A percentile compares a stretch with the other conserved stretches of the same genome.
Evolutionary conservation across 2,113 vertebrate genomes (phyloP).

Genomic region (Natator depressus): DNA sequence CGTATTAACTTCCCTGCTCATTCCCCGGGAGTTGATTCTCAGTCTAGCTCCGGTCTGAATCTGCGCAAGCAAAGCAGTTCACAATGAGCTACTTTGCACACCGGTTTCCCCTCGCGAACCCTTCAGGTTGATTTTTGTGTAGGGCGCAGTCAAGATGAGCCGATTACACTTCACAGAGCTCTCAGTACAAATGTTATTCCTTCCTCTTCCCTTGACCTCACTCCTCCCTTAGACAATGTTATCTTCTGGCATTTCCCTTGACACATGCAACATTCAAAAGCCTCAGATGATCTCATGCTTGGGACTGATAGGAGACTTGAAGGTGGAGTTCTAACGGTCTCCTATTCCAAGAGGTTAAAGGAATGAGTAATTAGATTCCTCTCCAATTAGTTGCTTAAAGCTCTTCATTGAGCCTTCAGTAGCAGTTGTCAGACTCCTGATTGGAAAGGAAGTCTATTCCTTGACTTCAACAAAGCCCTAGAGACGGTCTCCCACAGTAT

Average conservation of each 20-base stretch:
- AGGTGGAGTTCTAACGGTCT: not conserved
- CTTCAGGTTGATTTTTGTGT: constrained; percentile 30
- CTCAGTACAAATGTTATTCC: constrained; percentile 50
- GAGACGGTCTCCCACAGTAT: too few species aligned
- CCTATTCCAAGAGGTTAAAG: not conserved
- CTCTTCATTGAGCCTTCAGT: not conserved
- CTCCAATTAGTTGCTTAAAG: not conserved
- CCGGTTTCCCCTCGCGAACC: constrained; percentile 4
- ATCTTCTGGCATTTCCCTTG: constrained; percentile 44
- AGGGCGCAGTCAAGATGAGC: constrained; percentile 39
- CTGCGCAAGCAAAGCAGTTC: not conserved
- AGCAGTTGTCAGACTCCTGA: not conserved
- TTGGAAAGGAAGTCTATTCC: not conserved
- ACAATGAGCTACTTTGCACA: not conserved
- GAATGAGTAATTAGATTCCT: not conserved
- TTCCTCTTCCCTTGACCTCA: constrained; percentile 22
- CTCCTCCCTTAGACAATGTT: constrained; percentile 30
- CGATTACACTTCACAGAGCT: constrained; percentile 44
- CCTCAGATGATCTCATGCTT: constrained; percentile 18
- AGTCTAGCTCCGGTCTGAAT: not conserved
- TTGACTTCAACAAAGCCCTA: too few species aligned
- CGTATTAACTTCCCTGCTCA: not conserved
- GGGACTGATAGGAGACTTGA: not conserved
- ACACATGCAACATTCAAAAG: constrained; percentile 30
- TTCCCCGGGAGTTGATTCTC: not conserved